A percentile compares a stretch with the other conserved stretches of the same genome.
These are phyloP conservation scores for Argyrosomus regius DNA, from an alignment of 2,797 vertebrate species.

Conservation along the genomic window DNA sequence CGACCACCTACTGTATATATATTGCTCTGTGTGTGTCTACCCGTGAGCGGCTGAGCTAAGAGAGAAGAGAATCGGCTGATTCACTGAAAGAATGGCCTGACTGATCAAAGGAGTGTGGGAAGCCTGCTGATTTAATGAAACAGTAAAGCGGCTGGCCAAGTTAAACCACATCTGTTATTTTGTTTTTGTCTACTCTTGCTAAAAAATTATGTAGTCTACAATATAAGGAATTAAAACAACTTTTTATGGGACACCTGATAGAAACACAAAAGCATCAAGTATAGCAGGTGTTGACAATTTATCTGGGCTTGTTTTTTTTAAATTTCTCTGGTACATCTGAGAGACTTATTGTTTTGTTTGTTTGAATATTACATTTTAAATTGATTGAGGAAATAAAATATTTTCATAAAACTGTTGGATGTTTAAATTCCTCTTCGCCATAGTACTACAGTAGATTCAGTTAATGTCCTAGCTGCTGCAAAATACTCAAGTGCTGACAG, in stretches of 20 bases:
- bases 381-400: neutral
- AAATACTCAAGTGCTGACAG: neutral
- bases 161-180: conserved; percentile 16
- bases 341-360: neutral
- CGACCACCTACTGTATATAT: conserved; percentile 32
- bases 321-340: neutral
- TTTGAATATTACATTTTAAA: conserved; percentile 1
- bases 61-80: conserved; percentile 25
- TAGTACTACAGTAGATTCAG: neutral
- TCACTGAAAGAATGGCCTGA: conserved; percentile 30
- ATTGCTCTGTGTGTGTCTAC: conserved; percentile 41
- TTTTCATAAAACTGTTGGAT: neutral
- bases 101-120: conserved; percentile 34
- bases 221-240: conserved; percentile 3
- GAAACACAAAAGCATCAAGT: neutral
- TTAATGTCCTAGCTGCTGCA: neutral
- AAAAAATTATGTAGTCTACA: neutral
- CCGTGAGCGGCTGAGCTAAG: conserved; percentile 25
- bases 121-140: conserved; percentile 43
- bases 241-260: neutral
- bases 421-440: neutral
- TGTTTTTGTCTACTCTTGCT: conserved; percentile 24
- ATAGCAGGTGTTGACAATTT: neutral
- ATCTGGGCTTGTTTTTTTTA: neutral
- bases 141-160: conserved; percentile 12